A percentile compares a stretch with the other conserved stretches of the same genome.
Conservation (phyloP, 2,888 invertebrate species). For the Adelphocoris suturalis region DNA sequence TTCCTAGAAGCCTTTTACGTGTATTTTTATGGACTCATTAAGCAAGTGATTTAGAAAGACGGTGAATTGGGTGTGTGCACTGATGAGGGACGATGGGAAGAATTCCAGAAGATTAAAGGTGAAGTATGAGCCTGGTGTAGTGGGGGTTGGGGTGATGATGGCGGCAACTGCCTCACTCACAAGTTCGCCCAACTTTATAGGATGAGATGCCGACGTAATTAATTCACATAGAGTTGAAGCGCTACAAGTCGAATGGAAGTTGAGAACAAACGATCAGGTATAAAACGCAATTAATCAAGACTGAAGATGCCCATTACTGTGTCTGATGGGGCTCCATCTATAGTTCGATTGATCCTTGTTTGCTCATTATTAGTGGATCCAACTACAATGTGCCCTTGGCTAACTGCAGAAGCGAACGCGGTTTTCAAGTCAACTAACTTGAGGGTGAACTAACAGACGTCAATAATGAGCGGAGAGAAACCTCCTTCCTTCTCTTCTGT, state of each 20-base stretch:
- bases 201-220: slow-evolving; percentile 49
- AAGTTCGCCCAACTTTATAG: slow-evolving; percentile 32
- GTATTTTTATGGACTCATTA: not conserved
- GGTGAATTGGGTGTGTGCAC: not conserved
- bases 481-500: not conserved
- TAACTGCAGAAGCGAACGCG: slow-evolving; percentile 21
- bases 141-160: not conserved
- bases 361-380: slow-evolving; percentile 50
- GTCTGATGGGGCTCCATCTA: slow-evolving; percentile 35
- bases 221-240: slow-evolving; percentile 58
- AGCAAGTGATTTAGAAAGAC: not conserved
- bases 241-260: slow-evolving; percentile 56
- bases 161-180: slow-evolving; percentile 13
- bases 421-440: slow-evolving; percentile 35
- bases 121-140: not conserved
- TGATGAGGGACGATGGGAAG: not conserved
- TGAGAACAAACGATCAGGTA: slow-evolving; percentile 64
- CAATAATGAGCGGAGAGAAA: slow-evolving; percentile 11
- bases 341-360: slow-evolving; percentile 50
- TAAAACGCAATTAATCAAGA: slow-evolving; percentile 52
- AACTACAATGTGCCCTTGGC: slow-evolving; percentile 13
- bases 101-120: slow-evolving; percentile 20
- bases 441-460: slow-evolving; percentile 27
- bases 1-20: too few relatives aligned
- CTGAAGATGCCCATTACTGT: slow-evolving; percentile 50